Evolutionary conservation across 1,140 invertebrate genomes (phyloP).

Genomic region (Drosophila aff.): DNA sequence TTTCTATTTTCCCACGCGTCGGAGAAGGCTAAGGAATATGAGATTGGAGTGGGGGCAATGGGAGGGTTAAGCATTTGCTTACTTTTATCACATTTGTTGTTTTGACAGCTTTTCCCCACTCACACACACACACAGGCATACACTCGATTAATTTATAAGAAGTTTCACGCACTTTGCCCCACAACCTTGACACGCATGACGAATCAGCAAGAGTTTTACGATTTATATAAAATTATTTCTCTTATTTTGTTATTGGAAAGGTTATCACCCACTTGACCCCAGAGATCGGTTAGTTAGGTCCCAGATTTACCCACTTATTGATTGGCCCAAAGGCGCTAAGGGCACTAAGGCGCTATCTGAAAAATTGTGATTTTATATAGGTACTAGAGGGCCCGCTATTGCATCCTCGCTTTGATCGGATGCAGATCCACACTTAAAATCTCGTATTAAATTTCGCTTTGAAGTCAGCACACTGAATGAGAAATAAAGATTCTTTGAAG

Average conservation of each 20-base stretch:
- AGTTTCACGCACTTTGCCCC: slow-evolving; percentile 58
- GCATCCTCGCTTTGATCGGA: too few species aligned
- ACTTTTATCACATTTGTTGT: slow-evolving; percentile 68
- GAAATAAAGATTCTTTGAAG: too few species aligned
- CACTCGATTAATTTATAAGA: slow-evolving; percentile 57
- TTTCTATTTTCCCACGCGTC: slow-evolving; percentile 67
- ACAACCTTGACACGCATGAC: slow-evolving; percentile 46
- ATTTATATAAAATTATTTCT: slow-evolving; percentile 14
- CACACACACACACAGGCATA: slow-evolving; percentile 1
- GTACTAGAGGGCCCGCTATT: too few species aligned
- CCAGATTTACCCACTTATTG: not conserved
- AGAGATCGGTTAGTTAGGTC: slow-evolving; percentile 1
- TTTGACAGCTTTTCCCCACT: slow-evolving; percentile 53
- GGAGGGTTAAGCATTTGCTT: slow-evolving; percentile 44
- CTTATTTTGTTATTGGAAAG: not conserved
- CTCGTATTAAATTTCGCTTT: too few species aligned
- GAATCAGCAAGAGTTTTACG: slow-evolving; percentile 31
- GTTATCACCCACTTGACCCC: slow-evolving; percentile 16
- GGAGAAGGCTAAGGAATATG: slow-evolving; percentile 28
- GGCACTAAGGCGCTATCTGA: too few species aligned
- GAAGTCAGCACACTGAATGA: too few species aligned
- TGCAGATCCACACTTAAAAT: too few species aligned
- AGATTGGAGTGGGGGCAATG: slow-evolving; percentile 19
- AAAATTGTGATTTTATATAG: too few species aligned
- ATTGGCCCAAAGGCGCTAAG: not conserved